A percentile compares a stretch with the other conserved stretches of the same genome.
phyloP scores from a whole-genome alignment of 2,888 invertebrate species.

The Clistopyga incitator region DNA sequence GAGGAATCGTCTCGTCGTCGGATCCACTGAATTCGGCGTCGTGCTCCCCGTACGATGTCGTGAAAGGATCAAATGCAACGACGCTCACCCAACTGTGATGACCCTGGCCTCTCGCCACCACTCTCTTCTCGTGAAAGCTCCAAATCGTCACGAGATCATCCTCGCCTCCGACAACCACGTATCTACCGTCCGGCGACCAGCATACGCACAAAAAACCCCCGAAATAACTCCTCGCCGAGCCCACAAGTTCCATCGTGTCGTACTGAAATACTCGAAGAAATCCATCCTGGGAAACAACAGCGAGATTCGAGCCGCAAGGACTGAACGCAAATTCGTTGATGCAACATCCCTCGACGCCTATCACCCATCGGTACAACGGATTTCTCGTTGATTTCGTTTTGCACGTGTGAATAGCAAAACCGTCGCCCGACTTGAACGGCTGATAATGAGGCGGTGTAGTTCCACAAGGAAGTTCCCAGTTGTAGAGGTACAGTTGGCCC shows the following conservation, averaged over 20 bases:
- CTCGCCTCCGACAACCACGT: slow-evolving; percentile 98
- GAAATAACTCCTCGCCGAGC: slow-evolving; percentile 97
- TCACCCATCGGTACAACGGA: slow-evolving; percentile 96
- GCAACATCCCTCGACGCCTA: slow-evolving; percentile 91
- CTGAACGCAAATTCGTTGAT: slow-evolving; percentile 99
- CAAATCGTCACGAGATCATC: slow-evolving; percentile 99
- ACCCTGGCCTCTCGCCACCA: slow-evolving; percentile 98
- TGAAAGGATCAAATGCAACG: slow-evolving; percentile 96
- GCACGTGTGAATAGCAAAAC: slow-evolving; percentile 97
- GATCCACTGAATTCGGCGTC: slow-evolving; percentile 85
- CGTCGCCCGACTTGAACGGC: slow-evolving; percentile 97
- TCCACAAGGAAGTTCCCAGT: slow-evolving; percentile 96
- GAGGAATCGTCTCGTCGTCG: slow-evolving; percentile 85
- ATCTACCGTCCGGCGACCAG: slow-evolving; percentile 98
- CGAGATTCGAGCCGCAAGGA: slow-evolving; percentile 96
- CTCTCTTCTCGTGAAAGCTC: slow-evolving; percentile 95
- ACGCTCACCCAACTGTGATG: slow-evolving; percentile 99
- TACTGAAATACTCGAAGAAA: slow-evolving; percentile 98
- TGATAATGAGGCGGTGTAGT: slow-evolving; percentile 97
- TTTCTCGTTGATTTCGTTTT: slow-evolving; percentile 98
- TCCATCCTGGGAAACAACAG: slow-evolving; percentile 97
- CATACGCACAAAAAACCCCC: slow-evolving; percentile 98
- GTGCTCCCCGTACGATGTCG: slow-evolving; percentile 88
- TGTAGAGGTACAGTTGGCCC: slow-evolving; percentile 98
- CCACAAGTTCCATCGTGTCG: slow-evolving; percentile 98